A percentile compares a stretch with the other conserved stretches of the same genome.
Evolutionary conservation across 2,797 vertebrate species (phyloP).

Genomic region (Parambassis ranga): DNA sequence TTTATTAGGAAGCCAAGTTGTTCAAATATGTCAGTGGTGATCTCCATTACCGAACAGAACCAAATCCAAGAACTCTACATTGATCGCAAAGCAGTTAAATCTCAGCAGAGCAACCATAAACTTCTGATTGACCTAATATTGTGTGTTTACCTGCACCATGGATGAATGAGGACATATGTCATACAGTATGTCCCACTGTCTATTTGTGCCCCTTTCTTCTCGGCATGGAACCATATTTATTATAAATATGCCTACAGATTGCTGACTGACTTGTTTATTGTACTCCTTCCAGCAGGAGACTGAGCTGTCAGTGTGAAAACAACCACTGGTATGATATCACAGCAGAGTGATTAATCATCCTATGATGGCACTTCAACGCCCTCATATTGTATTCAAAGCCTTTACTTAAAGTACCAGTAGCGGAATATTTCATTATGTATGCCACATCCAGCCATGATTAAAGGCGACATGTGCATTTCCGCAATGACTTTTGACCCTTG

Average conservation of each 20-base stretch:
- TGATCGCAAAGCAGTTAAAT: background rate
- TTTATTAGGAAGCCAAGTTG: slow-evolving; percentile 10
- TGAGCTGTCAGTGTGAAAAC: background rate
- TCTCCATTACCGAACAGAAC: no score
- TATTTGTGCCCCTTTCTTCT: background rate
- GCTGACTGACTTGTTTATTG: background rate
- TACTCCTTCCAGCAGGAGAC: slow-evolving; percentile 7
- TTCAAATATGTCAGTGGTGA: slow-evolving; percentile 10
- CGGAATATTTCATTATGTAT: no score
- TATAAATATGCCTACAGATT: background rate
- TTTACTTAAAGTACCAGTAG: no score
- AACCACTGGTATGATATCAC: background rate
- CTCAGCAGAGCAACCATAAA: background rate
- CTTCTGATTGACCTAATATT: no score
- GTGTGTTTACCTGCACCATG: no score
- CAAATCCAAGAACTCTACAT: background rate
- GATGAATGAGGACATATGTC: no score
- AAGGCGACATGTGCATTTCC: no score
- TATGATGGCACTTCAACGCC: background rate
- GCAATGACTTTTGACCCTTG: no score
- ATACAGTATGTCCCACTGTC: no score
- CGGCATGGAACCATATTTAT: background rate
- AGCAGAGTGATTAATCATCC: background rate
- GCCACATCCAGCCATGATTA: no score
- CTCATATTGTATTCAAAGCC: no score